Base-by-base conservation (phyloP, 2,797 vertebrate species). In the Sylvilagus floridanus region DNA sequence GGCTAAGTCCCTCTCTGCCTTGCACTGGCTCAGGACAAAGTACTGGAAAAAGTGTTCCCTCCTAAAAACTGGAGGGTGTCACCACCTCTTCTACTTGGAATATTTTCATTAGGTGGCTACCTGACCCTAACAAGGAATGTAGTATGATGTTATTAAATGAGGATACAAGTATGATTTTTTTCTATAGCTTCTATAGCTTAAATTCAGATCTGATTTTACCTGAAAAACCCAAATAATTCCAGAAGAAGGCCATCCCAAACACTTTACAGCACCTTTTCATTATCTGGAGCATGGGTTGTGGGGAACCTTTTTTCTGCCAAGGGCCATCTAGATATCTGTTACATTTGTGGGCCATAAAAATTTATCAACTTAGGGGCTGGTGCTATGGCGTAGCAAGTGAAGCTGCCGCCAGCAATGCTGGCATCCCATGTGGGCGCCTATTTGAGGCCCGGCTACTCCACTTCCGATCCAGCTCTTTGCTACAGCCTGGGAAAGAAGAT, bases 161-260 rank as follows among this genome's bases (percentile, higher is more conserved):
- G 42, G 12, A 69, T 26, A 13, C 4, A 82, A 35, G 21, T 77
- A 9, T 65, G 63, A 93, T 57, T 88, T 84, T 84, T 37, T 54
- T 85, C 60, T 88, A 63, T 85, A 72, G 28, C 42, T 47, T 47
- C 42, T 47, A 47, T 47, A 47, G 1, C 8, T 85, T 90, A 77
- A 88, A 62, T 35, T 93, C 71, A 84, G 78, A 77, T 93, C 19
- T 83, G 75, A 89, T 10, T 72, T 57, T 57, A 93, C 14, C 75
- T 42, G 17, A 91, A 93, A 96, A 95, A 50, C 76, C n/a, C 19
- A 82, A 28, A 82, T 47, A 57, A 22, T 84, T 91, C 24, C 71
- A 72, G 50, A 68, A 89, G 72, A 77, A 66, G n/a, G 22, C 54
- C 30, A 84, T 1, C 2, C 57, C 73, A 92, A 90, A 66, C 19